Conservation (phyloP, 2,888 invertebrate genomes). For the Ornithoptera priamus region DNA sequence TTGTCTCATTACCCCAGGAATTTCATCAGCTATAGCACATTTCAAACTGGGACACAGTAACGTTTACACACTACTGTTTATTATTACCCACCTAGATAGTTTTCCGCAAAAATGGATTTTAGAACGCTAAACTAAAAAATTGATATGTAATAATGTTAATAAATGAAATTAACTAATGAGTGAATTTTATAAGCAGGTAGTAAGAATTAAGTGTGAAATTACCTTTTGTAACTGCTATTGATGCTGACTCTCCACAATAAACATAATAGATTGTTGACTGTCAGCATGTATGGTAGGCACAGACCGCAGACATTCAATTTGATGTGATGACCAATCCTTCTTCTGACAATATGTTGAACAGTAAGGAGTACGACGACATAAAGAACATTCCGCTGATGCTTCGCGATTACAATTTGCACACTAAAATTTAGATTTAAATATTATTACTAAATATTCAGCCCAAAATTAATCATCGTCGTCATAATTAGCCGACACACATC, state of each 20-base stretch:
- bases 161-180: too few relatives aligned
- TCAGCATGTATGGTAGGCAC: constrained; percentile 77
- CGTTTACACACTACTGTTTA: too few relatives aligned
- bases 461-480: too few relatives aligned
- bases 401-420: constrained; percentile 95
- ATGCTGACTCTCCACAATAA: constrained; percentile 89
- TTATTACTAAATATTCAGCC: too few relatives aligned
- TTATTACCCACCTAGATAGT: too few relatives aligned
- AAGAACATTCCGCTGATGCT: constrained; percentile 91
- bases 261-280: constrained; percentile 87
- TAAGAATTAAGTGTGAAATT: background rate
- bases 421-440: constrained; percentile 62
- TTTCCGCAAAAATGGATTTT: too few relatives aligned
- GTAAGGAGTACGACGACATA: constrained; percentile 92
- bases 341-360: constrained; percentile 95
- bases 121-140: too few relatives aligned
- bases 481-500: too few relatives aligned
- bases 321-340: constrained; percentile 92
- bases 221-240: constrained; percentile 60
- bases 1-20: too few relatives aligned
- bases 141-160: too few relatives aligned
- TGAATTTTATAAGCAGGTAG: background rate
- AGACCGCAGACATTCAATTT: constrained; percentile 89
- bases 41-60: too few relatives aligned
- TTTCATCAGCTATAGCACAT: too few relatives aligned